Evolutionary conservation across 2,888 invertebrate species (phyloP), one percentile per base, ranked within the genome.

Genomic region (Caenorhabditis sp.): DNA sequence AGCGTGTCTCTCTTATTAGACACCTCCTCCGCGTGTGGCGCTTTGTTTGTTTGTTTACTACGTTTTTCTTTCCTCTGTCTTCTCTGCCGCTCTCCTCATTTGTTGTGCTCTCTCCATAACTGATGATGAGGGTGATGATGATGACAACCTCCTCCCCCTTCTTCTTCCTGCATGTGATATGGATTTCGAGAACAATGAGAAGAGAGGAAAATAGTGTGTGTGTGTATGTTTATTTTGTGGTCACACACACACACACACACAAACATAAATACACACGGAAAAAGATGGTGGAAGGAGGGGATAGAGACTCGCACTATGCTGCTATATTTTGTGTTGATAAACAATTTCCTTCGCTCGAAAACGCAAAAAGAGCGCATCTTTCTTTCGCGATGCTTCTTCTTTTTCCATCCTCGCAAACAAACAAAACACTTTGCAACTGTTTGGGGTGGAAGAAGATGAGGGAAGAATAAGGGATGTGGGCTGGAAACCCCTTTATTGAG

Each of bases 391-490:
- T 68, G 51, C 68, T 68, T 38, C 68, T 68, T n/a, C 54, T 24
- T 41, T n/a, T 26, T 14, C 31, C 31, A 7, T 2, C 14, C 61
- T 24, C 16, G 22, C 44, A n/a, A 26, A 54, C 68, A 68, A 68
- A 68, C 79, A 63, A 63, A 63, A 70, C 79, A 70, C 70, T 70
- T 70, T 70, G 69, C 77, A 63, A 77, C 69, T 77, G 69, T 77
- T 63, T 24, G 26, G 16, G 59, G 51, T 31, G 28, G 19, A 44
- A 28, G 16, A 70, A 26, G 22, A 22, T 24, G n/a, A 12, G 49
- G 49, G 35, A 26, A 26, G 19, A 16, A 51, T 16, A n/a, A 8
- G 24, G 16, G 24, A 26, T 16, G 10, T 44, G 19, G 19, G 47
- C 1, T 47, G 19, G 47, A 47, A 38, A 12, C 6, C 10, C 38